These are phyloP conservation scores for Motacilla tschutschensis DNA, from an alignment of 2,113 vertebrate genomes.

Conservation along the genomic window DNA sequence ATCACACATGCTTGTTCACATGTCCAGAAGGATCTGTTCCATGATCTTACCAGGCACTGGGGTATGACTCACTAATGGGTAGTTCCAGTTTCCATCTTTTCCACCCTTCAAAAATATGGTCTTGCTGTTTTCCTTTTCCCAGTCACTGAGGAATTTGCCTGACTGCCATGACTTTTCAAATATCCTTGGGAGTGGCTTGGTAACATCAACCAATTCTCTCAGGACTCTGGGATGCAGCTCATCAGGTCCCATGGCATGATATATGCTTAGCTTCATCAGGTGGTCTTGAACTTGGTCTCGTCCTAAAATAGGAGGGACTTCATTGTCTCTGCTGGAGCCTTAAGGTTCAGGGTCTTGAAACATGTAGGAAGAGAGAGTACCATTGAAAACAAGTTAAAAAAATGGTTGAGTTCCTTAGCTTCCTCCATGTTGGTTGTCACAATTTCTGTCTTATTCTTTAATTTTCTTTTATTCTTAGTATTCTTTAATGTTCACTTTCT, in stretches of 20 bases:
- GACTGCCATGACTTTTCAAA: background rate
- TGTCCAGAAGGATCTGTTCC: background rate
- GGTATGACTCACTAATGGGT: background rate
- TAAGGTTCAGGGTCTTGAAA: background rate
- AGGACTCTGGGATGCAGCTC: background rate
- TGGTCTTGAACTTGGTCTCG: background rate
- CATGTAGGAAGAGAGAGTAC: background rate
- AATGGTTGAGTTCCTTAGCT: background rate
- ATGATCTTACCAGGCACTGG: background rate
- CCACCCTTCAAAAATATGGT: background rate
- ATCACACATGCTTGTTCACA: background rate
- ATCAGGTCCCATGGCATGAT: accelerated
- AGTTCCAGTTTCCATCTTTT: background rate
- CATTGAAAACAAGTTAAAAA: background rate
- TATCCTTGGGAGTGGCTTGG: background rate
- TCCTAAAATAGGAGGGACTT: background rate
- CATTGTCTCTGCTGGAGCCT: background rate
- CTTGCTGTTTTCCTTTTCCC: background rate
- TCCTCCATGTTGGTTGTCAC: background rate
- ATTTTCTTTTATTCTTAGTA: no score
- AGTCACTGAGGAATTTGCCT: background rate
- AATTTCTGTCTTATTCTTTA: background rate
- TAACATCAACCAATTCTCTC: background rate
- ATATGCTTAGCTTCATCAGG: background rate
- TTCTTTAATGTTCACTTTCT: background rate